Base-by-base conservation (phyloP, 2,797 vertebrate species). In the Sternotherus odoratus region DNA sequence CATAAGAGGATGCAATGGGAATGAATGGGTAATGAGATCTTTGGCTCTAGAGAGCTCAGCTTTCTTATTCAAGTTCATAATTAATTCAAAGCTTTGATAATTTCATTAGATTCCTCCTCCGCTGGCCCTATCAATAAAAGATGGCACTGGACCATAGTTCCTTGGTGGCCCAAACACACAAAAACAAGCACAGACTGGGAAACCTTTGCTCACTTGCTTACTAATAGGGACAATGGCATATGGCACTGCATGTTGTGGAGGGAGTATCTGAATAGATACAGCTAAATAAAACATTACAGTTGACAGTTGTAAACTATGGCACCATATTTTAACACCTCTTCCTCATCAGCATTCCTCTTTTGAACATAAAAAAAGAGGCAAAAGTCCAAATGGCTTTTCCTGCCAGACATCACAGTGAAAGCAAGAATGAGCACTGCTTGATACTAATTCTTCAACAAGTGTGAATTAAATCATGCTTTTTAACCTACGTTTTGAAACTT, bases 11-110 rank as follows among this genome's bases (percentile, higher is more conserved):
- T 97, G 98, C 98, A 98, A 98, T 98, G 98, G 98, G 98, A 99
- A 98, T 99, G 99, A 98, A 99, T 99, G 98, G 98, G 98, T 99
- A 99, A 99, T 99, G 98, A 99, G 98, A 98, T 98, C 98, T 94
- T 85, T 95, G 98, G 98, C 99, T 99, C 99, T 98, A 98, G 98
- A 99, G 99, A 99, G 98, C 98, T 98, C 97, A 98, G 98, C 98
- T 98, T 99, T 99, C 98, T 99, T 99, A 98, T 99, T 99, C 99
- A 98, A 98, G 98, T 98, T 99, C 99, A 99, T 99, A 99, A 99
- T 99, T 99, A 99, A 99, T 99, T 99, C 99, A 99, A 97, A 99
- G 99, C 99, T 98, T 98, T 99, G 99, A 99, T 99, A 98, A 99
- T 99, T 99, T 99, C 99, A 99, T 99, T 99, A 99, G 98, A 98